Base-by-base conservation (phyloP, 2,888 invertebrate genomes). In the Drosophila meridiana region DNA sequence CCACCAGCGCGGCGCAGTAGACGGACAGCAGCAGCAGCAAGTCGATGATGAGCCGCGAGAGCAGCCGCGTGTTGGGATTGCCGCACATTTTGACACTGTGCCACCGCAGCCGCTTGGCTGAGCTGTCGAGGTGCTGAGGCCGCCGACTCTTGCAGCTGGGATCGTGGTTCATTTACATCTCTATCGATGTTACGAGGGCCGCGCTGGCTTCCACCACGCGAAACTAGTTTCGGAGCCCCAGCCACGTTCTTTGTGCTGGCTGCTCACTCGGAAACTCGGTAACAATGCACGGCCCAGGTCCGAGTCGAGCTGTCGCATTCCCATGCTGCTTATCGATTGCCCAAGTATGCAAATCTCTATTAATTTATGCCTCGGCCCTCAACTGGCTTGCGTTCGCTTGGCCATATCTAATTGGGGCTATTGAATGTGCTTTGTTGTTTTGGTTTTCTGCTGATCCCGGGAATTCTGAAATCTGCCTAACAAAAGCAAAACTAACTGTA, bases 11-110 rank as follows among this genome's bases (percentile, higher is more conserved):
- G 30, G 80, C 78, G 47, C 83, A 78, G 47, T 82, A 89, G 67
- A 91, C 73, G 42, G 66, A 78, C 57, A 87, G 57, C 45, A 92
- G 74, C 59, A 91, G 69, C 57, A 91, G 60, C 65, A 92, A 79
- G 66, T 91, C 91, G 3, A 91, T 74, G 60, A 91, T 80, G 50
- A 92, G 86, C 48, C 92, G 88, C 68, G 87, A 76, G 38, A 91
- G 73, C 30, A 91, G 82, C 62, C 91, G 91, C 52, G 85, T 90
- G 73, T 91, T 91, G 36, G 88, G 79, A 80, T 90, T 90, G 71
- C 87, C 87, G 77, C 91, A 91, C 90, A 91, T 90, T 76, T 76
- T 87, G 64, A 78, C 63, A 86, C 83, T 88, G 76, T 4, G 56
- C 42, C 56, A 13, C 30, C 40, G 40, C 9, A 6, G 61, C 43